phyloP scores from a whole-genome alignment of 2,888 invertebrate species.

The Leucophenga montana region DNA sequence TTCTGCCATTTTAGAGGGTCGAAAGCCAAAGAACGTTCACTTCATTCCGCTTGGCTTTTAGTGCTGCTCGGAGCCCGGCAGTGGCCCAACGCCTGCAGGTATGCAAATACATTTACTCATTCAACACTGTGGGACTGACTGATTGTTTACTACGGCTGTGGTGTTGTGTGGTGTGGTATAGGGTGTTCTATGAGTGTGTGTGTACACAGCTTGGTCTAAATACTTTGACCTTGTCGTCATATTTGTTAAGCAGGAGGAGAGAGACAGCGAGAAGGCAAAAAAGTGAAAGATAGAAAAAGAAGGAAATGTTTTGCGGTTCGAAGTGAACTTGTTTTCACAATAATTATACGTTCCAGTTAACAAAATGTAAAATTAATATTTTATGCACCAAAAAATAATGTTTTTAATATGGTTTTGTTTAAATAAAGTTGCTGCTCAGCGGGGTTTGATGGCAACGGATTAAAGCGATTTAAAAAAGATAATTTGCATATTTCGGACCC shows the following conservation, averaged over 20 bases:
- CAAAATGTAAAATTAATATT: slow-evolving; percentile 24
- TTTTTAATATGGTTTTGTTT: too few species aligned
- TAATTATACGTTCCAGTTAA: slow-evolving; percentile 47
- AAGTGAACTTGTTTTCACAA: slow-evolving; percentile 24
- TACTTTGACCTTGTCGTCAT: slow-evolving; percentile 22
- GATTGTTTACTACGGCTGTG: background rate
- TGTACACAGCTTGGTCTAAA: slow-evolving; percentile 23
- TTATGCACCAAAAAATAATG: slow-evolving; percentile 11
- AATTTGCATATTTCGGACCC: too few species aligned
- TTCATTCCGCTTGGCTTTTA: too few species aligned
- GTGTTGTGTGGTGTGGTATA: too few species aligned
- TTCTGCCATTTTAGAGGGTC: too few species aligned
- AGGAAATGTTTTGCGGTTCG: background rate
- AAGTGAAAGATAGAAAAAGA: too few species aligned
- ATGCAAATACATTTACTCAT: slow-evolving; percentile 16
- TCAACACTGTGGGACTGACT: background rate
- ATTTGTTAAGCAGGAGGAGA: background rate
- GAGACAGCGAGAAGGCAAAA: too few species aligned
- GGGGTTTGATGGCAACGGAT: too few species aligned
- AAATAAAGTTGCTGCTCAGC: background rate
- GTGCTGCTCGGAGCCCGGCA: too few species aligned
- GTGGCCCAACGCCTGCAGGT: background rate
- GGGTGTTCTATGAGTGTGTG: background rate
- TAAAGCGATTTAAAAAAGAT: too few species aligned
- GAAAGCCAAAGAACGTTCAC: too few species aligned